Percentiles rank a stretch among this genome's conserved stretches.
Conservation (phyloP, 2,797 vertebrate species). For the Molossus alvarezi region DNA sequence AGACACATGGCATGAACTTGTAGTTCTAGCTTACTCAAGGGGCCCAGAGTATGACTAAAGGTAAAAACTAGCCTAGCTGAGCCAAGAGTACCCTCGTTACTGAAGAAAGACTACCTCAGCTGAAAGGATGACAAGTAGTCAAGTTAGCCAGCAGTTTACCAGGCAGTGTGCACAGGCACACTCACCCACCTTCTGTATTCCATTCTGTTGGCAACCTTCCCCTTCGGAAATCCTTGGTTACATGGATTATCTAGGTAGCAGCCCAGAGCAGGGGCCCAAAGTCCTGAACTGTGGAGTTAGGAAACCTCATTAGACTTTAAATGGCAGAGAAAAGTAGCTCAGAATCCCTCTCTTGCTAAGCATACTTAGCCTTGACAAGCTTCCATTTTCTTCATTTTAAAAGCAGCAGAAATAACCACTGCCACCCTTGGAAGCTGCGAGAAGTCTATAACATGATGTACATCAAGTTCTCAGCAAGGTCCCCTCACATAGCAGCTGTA, state of each 20-base stretch:
- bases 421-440: no score
- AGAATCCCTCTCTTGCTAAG: background rate
- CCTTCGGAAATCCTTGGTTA: background rate
- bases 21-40: background rate
- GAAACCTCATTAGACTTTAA: background rate
- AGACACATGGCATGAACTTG: fast-evolving
- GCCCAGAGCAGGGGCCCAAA: background rate
- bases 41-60: background rate
- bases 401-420: background rate
- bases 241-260: background rate
- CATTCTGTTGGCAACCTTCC: background rate
- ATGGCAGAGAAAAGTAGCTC: fast-evolving
- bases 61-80: background rate
- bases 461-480: background rate
- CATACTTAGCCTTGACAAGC: background rate
- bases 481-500: background rate
- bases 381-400: background rate
- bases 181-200: no score
- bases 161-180: fast-evolving
- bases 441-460: background rate
- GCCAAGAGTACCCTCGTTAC: background rate
- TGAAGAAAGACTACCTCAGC: background rate
- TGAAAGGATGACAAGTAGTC: background rate
- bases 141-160: background rate
- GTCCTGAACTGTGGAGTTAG: background rate